These are phyloP conservation scores for Tangara arthus DNA, from an alignment of 2,797 vertebrate species.

Conservation along the genomic window DNA sequence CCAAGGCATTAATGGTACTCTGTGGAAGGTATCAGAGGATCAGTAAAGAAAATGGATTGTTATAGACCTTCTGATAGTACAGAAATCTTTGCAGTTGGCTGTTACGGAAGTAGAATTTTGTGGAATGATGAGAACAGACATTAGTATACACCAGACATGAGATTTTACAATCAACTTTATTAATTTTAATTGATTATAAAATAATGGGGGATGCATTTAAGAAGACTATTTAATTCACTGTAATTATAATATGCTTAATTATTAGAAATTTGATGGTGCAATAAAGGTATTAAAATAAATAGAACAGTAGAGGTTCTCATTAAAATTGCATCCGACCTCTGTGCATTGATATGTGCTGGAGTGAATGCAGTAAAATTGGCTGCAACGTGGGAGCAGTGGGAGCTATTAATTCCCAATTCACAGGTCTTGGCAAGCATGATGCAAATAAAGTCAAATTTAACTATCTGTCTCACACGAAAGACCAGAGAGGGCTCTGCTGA, in stretches of 20 bases:
- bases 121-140: conserved; percentile 9
- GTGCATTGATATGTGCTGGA: not conserved
- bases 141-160: conserved; percentile 23
- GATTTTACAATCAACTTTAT: conserved; percentile 63
- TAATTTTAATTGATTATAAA: conserved; percentile 69
- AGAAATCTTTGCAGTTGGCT: not conserved
- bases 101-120: not conserved
- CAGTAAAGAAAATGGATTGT: conserved; percentile 11
- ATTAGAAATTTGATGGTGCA: conserved; percentile 50
- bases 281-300: conserved; percentile 66
- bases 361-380: conserved; percentile 11
- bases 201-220: conserved; percentile 35
- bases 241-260: conserved; percentile 60
- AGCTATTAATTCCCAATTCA: conserved; percentile 10
- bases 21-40: not conserved
- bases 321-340: conserved; percentile 62
- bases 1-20: not conserved
- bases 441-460: not conserved
- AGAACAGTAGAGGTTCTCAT: conserved; percentile 29
- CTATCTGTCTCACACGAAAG: not conserved
- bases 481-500: not conserved
- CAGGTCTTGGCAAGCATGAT: not conserved
- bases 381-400: not conserved
- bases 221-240: conserved; percentile 54
- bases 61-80: not conserved